phyloP scores from a whole-genome alignment of 2,113 vertebrate genomes.

The Chlamydotis undulata region DNA sequence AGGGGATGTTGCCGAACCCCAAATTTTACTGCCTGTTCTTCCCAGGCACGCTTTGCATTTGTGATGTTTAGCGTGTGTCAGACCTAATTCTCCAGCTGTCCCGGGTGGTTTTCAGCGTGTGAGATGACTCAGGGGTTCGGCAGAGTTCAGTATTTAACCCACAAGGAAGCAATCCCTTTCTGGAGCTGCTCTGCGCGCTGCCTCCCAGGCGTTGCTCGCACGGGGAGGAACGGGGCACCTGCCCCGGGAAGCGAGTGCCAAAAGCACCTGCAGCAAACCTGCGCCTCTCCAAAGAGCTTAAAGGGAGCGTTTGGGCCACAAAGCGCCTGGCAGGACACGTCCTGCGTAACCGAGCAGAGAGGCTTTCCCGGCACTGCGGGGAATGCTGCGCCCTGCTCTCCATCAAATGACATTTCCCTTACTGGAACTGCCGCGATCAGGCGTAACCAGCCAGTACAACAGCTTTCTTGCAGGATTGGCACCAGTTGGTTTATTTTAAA shows the following conservation, averaged over 20 bases:
- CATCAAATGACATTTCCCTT: not conserved
- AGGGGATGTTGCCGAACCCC: not conserved
- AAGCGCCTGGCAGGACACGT: rapidly evolving
- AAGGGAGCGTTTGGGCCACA: not conserved
- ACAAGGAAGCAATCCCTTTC: not conserved
- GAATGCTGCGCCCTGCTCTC: rapidly evolving
- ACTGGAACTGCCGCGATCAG: rapidly evolving
- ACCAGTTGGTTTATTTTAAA: not conserved
- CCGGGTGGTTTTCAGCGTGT: not conserved
- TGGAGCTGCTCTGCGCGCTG: not conserved
- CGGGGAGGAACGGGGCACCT: not conserved
- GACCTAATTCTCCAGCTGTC: rapidly evolving
- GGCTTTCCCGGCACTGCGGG: not conserved
- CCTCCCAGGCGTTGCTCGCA: not conserved
- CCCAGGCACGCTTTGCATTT: not conserved
- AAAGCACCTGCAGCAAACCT: not conserved
- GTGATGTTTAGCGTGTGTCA: not conserved
- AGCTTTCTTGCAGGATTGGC: not conserved
- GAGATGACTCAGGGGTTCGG: slow-evolving; percentile 6
- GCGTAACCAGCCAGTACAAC: too few species aligned
- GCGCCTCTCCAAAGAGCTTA: not conserved
- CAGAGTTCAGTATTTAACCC: not conserved
- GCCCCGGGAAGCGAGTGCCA: not conserved
- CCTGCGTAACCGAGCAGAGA: rapidly evolving
- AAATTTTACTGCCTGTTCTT: not conserved